Percentiles rank a stretch among this genome's conserved stretches.
Evolutionary conservation across 2,113 vertebrate genomes (phyloP).

Genomic region (Campylomormyrus tamandua): DNA sequence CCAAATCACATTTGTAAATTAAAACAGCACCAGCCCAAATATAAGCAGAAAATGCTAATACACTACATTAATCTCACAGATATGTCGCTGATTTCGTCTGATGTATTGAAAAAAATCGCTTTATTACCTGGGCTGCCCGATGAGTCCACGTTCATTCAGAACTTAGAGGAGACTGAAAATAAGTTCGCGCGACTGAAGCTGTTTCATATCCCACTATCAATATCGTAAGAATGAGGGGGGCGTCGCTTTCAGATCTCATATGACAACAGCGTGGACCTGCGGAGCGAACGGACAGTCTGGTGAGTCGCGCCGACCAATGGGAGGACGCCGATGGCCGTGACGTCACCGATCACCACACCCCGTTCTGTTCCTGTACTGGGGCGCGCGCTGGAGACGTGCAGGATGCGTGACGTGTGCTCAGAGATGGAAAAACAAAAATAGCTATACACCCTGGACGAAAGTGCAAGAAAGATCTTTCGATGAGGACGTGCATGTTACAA

Average conservation of each 20-base stretch:
- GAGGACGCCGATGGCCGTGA: slow-evolving; percentile 74
- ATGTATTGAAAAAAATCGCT: not conserved
- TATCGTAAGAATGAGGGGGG: not conserved
- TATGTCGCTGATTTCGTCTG: not conserved
- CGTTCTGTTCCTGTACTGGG: slow-evolving; percentile 13
- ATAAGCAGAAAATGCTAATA: not conserved
- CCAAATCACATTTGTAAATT: not conserved
- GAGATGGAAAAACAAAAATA: not conserved
- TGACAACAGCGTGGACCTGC: slow-evolving; percentile 46
- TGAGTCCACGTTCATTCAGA: slow-evolving; percentile 22
- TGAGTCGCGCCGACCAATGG: slow-evolving; percentile 79
- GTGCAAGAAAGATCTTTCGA: not conserved
- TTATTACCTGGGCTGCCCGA: slow-evolving; percentile 48
- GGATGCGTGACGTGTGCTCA: not conserved
- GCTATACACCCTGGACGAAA: not conserved
- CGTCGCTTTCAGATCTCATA: slow-evolving; percentile 28
- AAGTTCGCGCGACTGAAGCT: slow-evolving; percentile 19
- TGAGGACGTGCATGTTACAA: not conserved
- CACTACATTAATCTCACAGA: not conserved
- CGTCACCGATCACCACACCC: slow-evolving; percentile 70
- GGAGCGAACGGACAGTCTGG: slow-evolving; percentile 75
- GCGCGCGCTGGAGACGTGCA: not conserved
- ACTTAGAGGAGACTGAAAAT: not conserved
- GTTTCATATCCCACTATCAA: slow-evolving; percentile 39
- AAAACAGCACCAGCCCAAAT: not conserved